Conservation (phyloP, 2,797 vertebrate species). For the Zalophus californianus region DNA sequence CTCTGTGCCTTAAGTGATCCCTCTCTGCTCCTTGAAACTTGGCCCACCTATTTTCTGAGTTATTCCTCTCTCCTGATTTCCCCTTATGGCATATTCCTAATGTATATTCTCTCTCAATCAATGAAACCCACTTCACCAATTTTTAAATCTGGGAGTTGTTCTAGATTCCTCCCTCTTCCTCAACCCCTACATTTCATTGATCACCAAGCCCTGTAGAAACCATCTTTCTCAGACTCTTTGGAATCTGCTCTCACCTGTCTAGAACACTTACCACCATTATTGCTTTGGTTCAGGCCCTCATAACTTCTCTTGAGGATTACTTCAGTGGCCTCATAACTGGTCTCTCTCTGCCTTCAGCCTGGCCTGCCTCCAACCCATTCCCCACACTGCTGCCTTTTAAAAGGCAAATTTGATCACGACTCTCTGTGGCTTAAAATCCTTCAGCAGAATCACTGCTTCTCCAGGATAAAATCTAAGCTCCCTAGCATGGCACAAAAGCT, state of each 20-base stretch:
- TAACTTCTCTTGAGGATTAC: neutral
- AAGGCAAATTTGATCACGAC: conserved; percentile 45
- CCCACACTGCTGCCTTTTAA: conserved; percentile 46
- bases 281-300: neutral
- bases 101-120: neutral
- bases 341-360: conserved; percentile 44
- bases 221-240: neutral
- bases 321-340: neutral
- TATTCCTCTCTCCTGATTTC: neutral
- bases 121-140: neutral
- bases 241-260: neutral
- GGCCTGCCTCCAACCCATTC: conserved; percentile 16
- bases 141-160: neutral
- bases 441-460: conserved; percentile 4
- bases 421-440: conserved; percentile 43
- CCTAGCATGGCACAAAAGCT: conserved; percentile 15
- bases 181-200: neutral
- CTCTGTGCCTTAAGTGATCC: neutral
- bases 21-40: neutral
- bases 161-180: neutral
- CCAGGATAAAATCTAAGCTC: conserved; percentile 40
- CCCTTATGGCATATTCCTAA: neutral
- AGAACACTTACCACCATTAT: neutral
- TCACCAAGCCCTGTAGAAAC: neutral
- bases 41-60: neutral